These are phyloP conservation scores for Saguinus midas DNA, from an alignment of 2,113 vertebrate genomes.

Conservation along the genomic window DNA sequence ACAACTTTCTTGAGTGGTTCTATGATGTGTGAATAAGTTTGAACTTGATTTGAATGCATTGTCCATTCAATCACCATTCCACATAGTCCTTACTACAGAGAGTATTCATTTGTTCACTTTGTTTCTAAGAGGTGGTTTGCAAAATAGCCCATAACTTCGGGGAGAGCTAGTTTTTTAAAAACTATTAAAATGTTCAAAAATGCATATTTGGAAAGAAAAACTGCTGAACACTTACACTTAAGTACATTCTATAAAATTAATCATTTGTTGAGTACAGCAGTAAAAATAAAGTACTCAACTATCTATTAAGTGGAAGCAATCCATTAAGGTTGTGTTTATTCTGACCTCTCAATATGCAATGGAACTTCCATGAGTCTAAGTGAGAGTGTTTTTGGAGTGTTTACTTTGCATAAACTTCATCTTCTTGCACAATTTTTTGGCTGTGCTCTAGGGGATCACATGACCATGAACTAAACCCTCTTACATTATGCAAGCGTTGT, in stretches of 20 bases:
- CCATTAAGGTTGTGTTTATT: conserved; percentile 58
- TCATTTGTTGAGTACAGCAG: conserved; percentile 52
- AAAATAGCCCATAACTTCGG: conserved; percentile 20
- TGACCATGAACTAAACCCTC: conserved; percentile 6
- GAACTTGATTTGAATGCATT: conserved; percentile 37
- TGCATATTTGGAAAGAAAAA: conserved; percentile 49
- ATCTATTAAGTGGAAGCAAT: conserved; percentile 58
- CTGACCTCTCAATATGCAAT: conserved; percentile 18
- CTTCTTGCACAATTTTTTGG: conserved; percentile 61
- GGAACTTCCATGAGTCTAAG: conserved; percentile 27
- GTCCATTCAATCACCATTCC: neutral
- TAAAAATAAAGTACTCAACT: conserved; percentile 49
- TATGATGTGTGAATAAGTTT: neutral
- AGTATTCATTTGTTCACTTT: conserved; percentile 14
- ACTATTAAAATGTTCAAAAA: conserved; percentile 6
- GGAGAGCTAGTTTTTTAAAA: too few species aligned
- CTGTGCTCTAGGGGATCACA: conserved; percentile 14
- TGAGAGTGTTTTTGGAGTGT: conserved; percentile 48
- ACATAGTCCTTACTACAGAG: neutral
- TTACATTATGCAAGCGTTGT: conserved; percentile 22
- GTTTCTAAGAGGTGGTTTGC: conserved; percentile 39
- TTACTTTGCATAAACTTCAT: conserved; percentile 59
- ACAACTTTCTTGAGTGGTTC: neutral
- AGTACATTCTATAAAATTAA: conserved; percentile 48
- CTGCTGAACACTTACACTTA: conserved; percentile 41